phyloP scores from a whole-genome alignment of 1,140 invertebrate species.

The Drosophila hydei region DNA sequence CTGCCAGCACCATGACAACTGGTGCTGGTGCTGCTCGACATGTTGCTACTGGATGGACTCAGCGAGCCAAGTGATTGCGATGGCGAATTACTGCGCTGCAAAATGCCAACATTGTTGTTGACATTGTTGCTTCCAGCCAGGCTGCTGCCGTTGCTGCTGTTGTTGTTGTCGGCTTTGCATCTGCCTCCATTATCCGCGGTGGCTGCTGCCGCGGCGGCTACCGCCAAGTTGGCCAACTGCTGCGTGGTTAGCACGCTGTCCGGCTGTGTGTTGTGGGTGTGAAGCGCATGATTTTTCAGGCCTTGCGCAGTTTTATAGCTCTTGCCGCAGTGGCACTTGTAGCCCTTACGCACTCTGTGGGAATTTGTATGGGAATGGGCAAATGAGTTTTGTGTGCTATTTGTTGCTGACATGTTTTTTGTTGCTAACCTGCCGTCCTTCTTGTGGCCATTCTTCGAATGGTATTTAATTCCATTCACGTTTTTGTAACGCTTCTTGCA shows the following conservation, averaged over 20 bases:
- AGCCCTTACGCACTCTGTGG: conserved; percentile 89
- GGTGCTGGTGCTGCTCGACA: conserved; percentile 77
- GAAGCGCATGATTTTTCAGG: conserved; percentile 88
- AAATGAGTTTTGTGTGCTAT: conserved; percentile 28
- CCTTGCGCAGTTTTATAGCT: conserved; percentile 91
- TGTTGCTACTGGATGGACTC: conserved; percentile 82
- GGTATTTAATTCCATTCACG: conserved; percentile 94
- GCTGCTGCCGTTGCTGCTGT: conserved; percentile 16
- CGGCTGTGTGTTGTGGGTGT: conserved; percentile 85
- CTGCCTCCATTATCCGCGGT: conserved; percentile 19
- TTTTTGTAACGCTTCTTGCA: conserved; percentile 95
- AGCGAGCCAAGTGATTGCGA: conserved; percentile 82
- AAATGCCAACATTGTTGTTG: conserved; percentile 28
- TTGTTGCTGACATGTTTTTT: conserved; percentile 2
- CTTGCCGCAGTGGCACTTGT: conserved; percentile 92
- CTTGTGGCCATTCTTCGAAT: conserved; percentile 93
- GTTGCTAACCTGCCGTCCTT: conserved; percentile 90
- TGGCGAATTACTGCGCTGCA: conserved; percentile 78
- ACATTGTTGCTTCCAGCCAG: conserved; percentile 17
- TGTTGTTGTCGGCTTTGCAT: conserved; percentile 19
- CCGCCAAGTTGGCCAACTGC: conserved; percentile 55
- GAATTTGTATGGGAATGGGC: conserved; percentile 21
- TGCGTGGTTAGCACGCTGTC: conserved; percentile 74
- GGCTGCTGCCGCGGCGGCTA: conserved; percentile 13
- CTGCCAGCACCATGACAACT: conserved; percentile 70